phyloP scores from a whole-genome alignment of 2,797 vertebrate species.

The Danio albolineatus region DNA sequence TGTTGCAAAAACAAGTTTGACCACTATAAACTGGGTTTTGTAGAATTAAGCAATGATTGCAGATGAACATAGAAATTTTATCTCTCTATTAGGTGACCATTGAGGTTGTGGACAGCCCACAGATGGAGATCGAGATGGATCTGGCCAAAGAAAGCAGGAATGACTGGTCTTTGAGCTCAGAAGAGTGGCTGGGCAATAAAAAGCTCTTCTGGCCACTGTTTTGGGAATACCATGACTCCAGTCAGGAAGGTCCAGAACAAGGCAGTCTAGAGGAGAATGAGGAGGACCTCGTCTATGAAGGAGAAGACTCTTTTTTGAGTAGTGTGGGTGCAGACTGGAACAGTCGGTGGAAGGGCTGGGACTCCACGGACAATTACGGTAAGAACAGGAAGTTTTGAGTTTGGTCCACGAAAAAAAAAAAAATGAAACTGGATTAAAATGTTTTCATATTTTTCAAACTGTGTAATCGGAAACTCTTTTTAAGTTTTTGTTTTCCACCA shows the following conservation, averaged over 20 bases:
- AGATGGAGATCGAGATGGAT: constrained; percentile 89
- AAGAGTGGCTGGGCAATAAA: constrained; percentile 82
- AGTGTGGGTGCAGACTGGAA: constrained; percentile 78
- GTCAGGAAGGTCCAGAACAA: constrained; percentile 65
- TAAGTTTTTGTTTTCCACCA: constrained; percentile 29
- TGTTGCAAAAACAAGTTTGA: background rate
- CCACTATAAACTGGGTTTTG: background rate
- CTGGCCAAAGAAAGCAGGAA: constrained; percentile 81
- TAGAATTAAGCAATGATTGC: background rate
- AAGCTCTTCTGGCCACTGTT: constrained; percentile 89
- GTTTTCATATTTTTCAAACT: background rate
- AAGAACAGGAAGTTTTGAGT: constrained; percentile 60
- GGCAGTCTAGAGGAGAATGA: constrained; percentile 71
- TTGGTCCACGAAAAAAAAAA: background rate
- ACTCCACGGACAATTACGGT: constrained; percentile 84
- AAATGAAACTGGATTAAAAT: background rate
- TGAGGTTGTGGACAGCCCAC: constrained; percentile 84
- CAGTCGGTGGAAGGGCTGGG: constrained; percentile 79
- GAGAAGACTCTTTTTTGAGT: constrained; percentile 79
- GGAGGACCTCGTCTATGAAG: constrained; percentile 77
- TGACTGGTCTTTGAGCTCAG: constrained; percentile 80
- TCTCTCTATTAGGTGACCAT: constrained; percentile 84
- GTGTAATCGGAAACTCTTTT: constrained; percentile 18
- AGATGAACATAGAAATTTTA: background rate
- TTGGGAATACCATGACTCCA: constrained; percentile 84